phyloP scores from a whole-genome alignment of 2,113 vertebrate genomes.

The Galemys pyrenaicus region DNA sequence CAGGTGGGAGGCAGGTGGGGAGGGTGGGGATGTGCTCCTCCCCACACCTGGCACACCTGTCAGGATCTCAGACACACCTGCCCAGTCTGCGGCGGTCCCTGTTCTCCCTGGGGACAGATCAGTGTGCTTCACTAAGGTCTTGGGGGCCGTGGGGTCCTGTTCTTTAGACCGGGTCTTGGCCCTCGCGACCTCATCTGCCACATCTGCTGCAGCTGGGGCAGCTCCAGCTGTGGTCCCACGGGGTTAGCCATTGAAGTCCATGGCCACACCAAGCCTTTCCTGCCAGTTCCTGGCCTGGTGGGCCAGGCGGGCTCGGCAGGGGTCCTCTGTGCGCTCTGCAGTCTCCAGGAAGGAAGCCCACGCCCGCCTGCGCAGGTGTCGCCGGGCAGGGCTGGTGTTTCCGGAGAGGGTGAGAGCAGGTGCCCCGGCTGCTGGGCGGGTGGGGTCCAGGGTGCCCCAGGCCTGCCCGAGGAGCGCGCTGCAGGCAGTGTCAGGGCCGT shows the following conservation, averaged over 20 bases:
- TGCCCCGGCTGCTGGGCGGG: no score
- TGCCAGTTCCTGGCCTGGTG: not conserved
- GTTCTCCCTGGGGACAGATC: not conserved
- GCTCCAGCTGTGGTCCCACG: not conserved
- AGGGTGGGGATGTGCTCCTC: not conserved
- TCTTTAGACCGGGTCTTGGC: not conserved
- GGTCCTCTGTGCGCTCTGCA: not conserved
- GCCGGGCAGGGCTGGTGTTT: not conserved
- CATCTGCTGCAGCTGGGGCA: not conserved
- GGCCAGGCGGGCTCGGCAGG: not conserved
- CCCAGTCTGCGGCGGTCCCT: not conserved
- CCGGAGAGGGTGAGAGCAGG: not conserved
- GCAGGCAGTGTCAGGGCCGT: no score
- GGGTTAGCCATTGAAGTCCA: not conserved
- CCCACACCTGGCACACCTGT: not conserved
- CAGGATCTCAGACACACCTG: not conserved
- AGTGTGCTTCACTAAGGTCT: not conserved
- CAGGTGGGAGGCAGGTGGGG: not conserved
- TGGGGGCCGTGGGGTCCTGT: not conserved
- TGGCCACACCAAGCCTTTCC: not conserved
- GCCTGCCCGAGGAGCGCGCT: no score
- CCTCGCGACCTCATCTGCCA: not conserved
- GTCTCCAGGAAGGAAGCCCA: not conserved
- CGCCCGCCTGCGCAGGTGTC: rapidly evolving
- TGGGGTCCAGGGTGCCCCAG: not conserved